Evolutionary conservation across 35 echinoderm and acorn worm species (phyloP).

Genomic region (Ophioderma brevispina): DNA sequence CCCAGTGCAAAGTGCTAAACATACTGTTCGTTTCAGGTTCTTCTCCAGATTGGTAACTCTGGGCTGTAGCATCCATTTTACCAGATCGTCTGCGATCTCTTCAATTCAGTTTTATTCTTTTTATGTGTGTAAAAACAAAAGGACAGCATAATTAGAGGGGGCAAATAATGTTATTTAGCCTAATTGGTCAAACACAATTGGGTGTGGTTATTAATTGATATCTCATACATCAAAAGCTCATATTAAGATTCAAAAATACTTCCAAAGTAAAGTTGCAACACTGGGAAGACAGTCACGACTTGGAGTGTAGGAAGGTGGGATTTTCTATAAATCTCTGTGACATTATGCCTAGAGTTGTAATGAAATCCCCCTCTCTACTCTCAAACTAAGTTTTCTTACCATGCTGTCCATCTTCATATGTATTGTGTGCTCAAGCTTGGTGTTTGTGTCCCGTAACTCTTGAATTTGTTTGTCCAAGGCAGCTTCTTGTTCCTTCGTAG

Average conservation of each 20-base stretch:
- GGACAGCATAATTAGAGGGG: neutral
- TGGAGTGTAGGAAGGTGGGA: no score
- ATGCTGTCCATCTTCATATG: slow-evolving; percentile 80
- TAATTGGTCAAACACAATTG: neutral
- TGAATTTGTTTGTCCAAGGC: slow-evolving; percentile 70
- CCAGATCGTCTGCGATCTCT: slow-evolving; percentile 64
- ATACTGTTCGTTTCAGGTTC: slow-evolving; percentile 78
- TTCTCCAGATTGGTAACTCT: slow-evolving; percentile 75
- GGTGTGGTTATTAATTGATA: no score
- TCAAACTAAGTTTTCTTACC: slow-evolving; percentile 44
- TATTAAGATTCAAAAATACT: no score
- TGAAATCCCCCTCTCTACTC: neutral
- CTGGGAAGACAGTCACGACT: no score
- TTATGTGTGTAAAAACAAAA: slow-evolving; percentile 39
- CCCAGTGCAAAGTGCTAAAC: neutral
- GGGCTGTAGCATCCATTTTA: slow-evolving; percentile 75
- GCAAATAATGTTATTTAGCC: no score
- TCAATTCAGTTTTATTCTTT: slow-evolving; percentile 58
- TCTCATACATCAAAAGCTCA: no score
- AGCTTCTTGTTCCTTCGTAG: slow-evolving; percentile 69
- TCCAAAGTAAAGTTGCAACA: no score
- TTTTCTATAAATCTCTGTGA: no score
- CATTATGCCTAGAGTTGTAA: neutral
- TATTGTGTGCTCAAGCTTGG: slow-evolving; percentile 71
- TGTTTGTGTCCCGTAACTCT: slow-evolving; percentile 74